phyloP scores from a whole-genome alignment of 2,888 invertebrate genomes.

The Frankliniella intonsa region DNA sequence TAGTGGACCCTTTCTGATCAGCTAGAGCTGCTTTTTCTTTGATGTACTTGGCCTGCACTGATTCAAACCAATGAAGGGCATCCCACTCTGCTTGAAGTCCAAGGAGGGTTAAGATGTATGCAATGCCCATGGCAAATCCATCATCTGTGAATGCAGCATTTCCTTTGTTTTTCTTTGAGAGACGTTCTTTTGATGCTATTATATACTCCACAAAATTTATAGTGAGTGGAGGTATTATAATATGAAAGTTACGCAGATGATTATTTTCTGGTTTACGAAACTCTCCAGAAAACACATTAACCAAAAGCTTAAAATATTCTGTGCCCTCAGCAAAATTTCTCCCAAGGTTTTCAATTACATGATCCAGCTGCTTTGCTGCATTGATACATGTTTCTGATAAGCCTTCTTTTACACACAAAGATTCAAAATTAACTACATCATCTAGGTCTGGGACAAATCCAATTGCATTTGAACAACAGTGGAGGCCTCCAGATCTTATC shows the following conservation, averaged over 20 bases:
- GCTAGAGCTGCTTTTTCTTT: constrained; percentile 56
- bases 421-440: constrained; percentile 58
- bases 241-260: constrained; percentile 79
- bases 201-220: constrained; percentile 93
- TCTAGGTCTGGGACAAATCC: constrained; percentile 82
- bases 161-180: constrained; percentile 77
- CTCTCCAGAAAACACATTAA: constrained; percentile 71
- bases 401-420: constrained; percentile 56
- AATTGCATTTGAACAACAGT: constrained; percentile 86
- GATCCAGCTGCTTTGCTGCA: constrained; percentile 68
- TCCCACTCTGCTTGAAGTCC: constrained; percentile 84
- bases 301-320: constrained; percentile 63
- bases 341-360: constrained; percentile 70
- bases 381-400: constrained; percentile 58
- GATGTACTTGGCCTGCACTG: constrained; percentile 68
- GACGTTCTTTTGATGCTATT: constrained; percentile 83
- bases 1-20: constrained; percentile 40
- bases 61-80: constrained; percentile 91
- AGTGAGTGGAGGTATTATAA: constrained; percentile 88
- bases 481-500: constrained; percentile 87
- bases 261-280: constrained; percentile 58
- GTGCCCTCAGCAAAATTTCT: constrained; percentile 82
- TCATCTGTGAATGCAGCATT: constrained; percentile 95
- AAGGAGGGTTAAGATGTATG: constrained; percentile 85
- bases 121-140: constrained; percentile 94